Percentiles rank a stretch among this genome's conserved stretches.
Conservation (phyloP, 2,797 vertebrate genomes). For the Carcharodon carcharias region DNA sequence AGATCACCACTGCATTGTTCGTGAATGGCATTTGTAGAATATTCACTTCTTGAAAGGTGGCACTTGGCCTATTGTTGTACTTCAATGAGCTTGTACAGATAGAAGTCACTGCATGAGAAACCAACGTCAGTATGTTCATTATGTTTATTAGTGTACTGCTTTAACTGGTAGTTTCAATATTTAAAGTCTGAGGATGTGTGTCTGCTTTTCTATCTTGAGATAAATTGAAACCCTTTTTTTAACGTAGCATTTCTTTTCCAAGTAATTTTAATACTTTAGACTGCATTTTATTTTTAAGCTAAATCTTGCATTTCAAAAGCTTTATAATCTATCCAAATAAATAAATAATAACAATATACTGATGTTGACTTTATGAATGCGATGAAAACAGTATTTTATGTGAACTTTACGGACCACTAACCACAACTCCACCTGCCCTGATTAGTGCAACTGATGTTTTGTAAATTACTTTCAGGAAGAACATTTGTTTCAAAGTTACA, state of each 20-base stretch:
- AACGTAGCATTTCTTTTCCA: not conserved
- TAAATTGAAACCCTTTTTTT: not conserved
- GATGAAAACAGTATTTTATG: not conserved
- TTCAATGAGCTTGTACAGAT: conserved; percentile 2
- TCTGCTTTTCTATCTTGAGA: not conserved
- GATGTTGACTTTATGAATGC: not conserved
- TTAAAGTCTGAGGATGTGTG: not conserved
- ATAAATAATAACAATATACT: not conserved
- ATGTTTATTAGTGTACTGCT: not conserved
- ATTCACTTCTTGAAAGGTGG: not conserved
- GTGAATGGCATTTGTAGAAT: not conserved
- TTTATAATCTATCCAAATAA: conserved; percentile 24
- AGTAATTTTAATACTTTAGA: conserved; percentile 8
- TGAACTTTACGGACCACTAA: not conserved
- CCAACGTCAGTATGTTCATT: not conserved
- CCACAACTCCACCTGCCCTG: not conserved
- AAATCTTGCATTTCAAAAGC: not conserved
- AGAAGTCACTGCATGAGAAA: not conserved
- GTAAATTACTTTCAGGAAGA: not conserved
- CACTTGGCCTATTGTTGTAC: not conserved
- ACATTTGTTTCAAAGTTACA: conserved; percentile 6
- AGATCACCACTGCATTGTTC: not conserved
- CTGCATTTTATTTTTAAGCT: conserved; percentile 6
- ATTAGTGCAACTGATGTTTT: not conserved
- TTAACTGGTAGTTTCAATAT: not conserved